Conservation (phyloP, 2,113 vertebrate genomes). For the Neotragus moschatus region DNA sequence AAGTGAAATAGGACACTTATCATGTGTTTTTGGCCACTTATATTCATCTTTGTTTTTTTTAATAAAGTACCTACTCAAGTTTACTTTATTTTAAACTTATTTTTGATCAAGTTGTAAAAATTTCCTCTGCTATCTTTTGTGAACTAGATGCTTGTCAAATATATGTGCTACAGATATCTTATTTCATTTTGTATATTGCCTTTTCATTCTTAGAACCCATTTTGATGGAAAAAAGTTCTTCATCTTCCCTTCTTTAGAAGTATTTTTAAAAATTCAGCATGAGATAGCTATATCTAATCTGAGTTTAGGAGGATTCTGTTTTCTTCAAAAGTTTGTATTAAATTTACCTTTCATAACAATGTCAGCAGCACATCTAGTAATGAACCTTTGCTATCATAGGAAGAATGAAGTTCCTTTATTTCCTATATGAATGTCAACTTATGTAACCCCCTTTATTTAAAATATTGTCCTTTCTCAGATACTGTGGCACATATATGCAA, state of each 20-base stretch:
- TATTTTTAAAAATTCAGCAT: background rate
- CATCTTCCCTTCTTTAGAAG: background rate
- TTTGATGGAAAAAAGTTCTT: background rate
- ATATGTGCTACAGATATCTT: background rate
- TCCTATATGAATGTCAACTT: background rate
- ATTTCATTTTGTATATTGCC: background rate
- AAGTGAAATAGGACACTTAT: background rate
- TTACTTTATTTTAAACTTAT: background rate
- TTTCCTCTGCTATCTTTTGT: background rate
- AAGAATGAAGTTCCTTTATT: background rate
- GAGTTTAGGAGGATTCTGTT: background rate
- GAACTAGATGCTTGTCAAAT: background rate
- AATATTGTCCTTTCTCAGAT: background rate
- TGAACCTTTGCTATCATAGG: background rate
- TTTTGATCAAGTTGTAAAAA: background rate
- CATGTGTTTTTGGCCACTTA: background rate
- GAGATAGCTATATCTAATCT: background rate
- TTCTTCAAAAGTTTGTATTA: background rate
- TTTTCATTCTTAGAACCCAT: background rate
- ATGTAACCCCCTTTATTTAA: background rate
- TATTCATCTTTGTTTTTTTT: background rate
- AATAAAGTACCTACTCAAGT: background rate
- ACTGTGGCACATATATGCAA: rapidly evolving
- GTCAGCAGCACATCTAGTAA: background rate
- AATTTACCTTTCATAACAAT: background rate